These are phyloP conservation scores for Cygnus olor DNA, from an alignment of 2,797 vertebrate genomes.

Conservation along the genomic window DNA sequence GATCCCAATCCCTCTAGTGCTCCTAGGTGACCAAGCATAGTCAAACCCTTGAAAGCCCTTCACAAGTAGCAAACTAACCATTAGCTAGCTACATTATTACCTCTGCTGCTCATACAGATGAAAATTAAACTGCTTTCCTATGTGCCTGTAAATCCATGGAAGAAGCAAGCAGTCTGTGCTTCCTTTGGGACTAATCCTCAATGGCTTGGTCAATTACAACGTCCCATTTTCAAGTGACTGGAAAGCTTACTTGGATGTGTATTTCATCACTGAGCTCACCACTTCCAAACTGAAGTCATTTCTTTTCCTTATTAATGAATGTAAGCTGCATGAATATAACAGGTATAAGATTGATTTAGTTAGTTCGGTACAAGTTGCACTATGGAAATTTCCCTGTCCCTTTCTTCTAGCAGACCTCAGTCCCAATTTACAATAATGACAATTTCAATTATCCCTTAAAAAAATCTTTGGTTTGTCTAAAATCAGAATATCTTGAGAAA, in stretches of 20 bases:
- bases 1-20: neutral
- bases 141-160: neutral
- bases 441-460: neutral
- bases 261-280: neutral
- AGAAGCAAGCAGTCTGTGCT: neutral
- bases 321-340: neutral
- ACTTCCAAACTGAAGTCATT: neutral
- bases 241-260: neutral
- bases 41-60: neutral
- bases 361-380: neutral
- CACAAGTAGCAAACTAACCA: neutral
- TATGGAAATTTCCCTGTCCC: neutral
- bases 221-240: neutral
- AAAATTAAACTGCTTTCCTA: neutral
- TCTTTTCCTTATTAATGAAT: neutral
- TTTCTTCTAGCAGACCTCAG: neutral
- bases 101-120: neutral
- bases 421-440: neutral
- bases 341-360: neutral
- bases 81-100: neutral
- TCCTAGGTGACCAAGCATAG: neutral
- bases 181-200: neutral
- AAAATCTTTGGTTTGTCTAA: neutral
- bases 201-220: neutral
- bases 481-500: neutral